A percentile compares a stretch with the other conserved stretches of the same genome.
These are phyloP conservation scores for Eolophus roseicapilla DNA, from an alignment of 2,113 vertebrate species.

Conservation along the genomic window DNA sequence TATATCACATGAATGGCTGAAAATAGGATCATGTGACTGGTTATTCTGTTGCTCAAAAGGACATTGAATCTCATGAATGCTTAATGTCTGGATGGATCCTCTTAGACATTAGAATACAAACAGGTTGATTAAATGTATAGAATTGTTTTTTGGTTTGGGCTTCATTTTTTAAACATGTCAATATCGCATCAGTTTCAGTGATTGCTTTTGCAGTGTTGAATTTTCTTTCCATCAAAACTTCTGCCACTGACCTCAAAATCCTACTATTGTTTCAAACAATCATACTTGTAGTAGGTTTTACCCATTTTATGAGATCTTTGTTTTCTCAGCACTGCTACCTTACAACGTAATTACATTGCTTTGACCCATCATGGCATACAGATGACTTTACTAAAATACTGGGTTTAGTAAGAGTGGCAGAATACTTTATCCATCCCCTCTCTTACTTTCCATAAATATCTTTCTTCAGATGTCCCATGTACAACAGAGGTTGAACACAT, in stretches of 20 bases:
- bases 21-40: background rate
- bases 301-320: background rate
- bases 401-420: background rate
- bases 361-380: background rate
- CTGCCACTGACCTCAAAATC: background rate
- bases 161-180: background rate
- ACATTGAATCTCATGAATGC: background rate
- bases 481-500: background rate
- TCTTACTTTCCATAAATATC: background rate
- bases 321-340: background rate
- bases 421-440: background rate
- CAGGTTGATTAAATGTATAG: background rate
- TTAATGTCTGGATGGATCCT: background rate
- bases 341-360: background rate
- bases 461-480: background rate
- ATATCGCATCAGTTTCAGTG: background rate
- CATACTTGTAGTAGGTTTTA: background rate
- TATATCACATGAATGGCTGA: conserved; percentile 11
- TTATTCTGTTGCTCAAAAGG: background rate
- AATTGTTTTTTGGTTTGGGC: background rate
- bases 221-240: background rate
- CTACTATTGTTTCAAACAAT: background rate
- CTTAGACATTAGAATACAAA: background rate
- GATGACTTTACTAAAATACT: background rate
- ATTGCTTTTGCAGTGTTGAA: background rate